These are phyloP conservation scores for Ardeotis arabs DNA, from an alignment of 2,113 vertebrate genomes.

Conservation along the genomic window DNA sequence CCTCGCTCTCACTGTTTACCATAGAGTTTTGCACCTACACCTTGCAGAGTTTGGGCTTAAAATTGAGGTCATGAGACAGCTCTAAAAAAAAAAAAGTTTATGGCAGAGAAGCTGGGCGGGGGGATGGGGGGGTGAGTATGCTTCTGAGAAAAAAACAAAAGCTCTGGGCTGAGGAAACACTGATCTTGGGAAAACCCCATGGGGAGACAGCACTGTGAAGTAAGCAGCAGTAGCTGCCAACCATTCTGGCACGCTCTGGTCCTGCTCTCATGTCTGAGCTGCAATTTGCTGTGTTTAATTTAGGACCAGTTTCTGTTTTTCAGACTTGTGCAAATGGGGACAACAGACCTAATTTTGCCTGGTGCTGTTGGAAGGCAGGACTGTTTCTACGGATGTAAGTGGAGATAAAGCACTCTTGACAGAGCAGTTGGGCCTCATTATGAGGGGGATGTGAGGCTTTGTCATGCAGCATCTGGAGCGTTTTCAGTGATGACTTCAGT, in stretches of 20 bases:
- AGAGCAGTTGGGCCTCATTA: background rate
- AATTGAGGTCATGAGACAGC: background rate
- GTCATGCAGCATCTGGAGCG: background rate
- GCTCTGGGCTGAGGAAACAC: background rate
- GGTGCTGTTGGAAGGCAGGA: background rate
- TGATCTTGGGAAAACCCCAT: background rate
- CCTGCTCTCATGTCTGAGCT: background rate
- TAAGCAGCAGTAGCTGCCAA: background rate
- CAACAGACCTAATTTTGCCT: background rate
- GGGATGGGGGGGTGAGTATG: background rate
- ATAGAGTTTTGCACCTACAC: background rate
- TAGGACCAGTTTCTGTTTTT: background rate
- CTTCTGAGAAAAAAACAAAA: background rate
- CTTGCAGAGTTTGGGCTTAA: background rate
- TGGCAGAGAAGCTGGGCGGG: background rate
- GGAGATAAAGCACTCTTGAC: background rate
- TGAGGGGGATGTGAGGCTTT: background rate
- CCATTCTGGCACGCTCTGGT: rapidly evolving
- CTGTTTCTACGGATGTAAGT: background rate
- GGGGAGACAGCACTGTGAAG: background rate
- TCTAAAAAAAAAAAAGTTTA: background rate
- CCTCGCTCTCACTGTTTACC: rapidly evolving
- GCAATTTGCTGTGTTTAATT: background rate
- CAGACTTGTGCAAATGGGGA: background rate
- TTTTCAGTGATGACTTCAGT: background rate